Base-by-base conservation (phyloP, 2,888 invertebrate genomes). In the Conchocele bisecta region DNA sequence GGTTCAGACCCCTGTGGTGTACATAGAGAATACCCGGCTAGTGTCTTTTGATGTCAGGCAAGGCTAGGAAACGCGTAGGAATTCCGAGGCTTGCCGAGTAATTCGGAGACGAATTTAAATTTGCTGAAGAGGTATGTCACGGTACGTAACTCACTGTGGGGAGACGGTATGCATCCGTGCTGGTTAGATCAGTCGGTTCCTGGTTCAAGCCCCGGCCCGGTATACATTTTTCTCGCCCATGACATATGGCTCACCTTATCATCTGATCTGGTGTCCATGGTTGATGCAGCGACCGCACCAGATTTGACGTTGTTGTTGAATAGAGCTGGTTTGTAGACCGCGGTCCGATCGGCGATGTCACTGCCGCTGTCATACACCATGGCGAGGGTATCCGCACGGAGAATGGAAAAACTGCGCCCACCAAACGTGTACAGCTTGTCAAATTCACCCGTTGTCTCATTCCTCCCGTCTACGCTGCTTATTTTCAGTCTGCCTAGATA, bases 1-100 rank as follows among this genome's bases (percentile, higher is more conserved):
- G 81, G 65, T 51, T 87, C 86, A 5, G 82, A 81, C 0, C 87
- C 86, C 86, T 85, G 20, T 26, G 48, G 33, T 13, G 7, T 24
- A 28, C 4, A 15, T 29, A 50, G 24, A 20, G 13, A 46, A 9
- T 11, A 35, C 37, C 37, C 13, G 37, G 37, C 11, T 35, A 13
- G 11, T 35, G 13, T 35, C 13, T 35, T 35, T 35, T 13, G 11
- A 35, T 11, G 11, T 11, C 11, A 13, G 13, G 13, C 37, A 11
- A 35, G 37, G 37, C 11, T 35, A 11, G 13, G 11, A 35, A 35
- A 35, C 37, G 37, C 13, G 37, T 35, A 11, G 13, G 11, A 11
- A 11, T 35, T 35, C 37, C 11, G 13, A n/a, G n/a, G n/a, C n/a
- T n/a, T n/a, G n/a, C n/a, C n/a, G n/a, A n/a, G n/a, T n/a, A n/a